phyloP scores from a whole-genome alignment of 2,888 invertebrate species.

The Dioctria rufipes region DNA sequence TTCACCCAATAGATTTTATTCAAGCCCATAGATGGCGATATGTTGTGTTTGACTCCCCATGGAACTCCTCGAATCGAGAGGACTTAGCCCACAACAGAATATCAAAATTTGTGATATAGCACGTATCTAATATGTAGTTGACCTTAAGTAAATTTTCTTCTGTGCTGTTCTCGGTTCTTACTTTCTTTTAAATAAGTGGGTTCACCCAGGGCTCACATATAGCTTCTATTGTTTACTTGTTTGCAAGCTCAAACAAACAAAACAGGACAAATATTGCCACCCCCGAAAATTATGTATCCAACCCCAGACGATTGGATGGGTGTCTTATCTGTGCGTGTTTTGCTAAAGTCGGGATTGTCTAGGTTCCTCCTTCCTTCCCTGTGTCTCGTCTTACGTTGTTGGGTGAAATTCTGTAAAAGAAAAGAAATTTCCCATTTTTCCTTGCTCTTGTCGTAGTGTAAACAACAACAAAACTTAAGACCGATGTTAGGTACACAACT shows the following conservation, averaged over 20 bases:
- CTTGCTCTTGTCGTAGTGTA: not conserved
- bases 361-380: not conserved
- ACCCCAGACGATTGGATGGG: conserved; percentile 12
- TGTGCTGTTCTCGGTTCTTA: conserved; percentile 39
- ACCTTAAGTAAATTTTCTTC: conserved; percentile 59
- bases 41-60: conserved; percentile 1
- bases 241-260: conserved; percentile 58
- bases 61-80: not conserved
- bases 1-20: not conserved
- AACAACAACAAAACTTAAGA: not conserved
- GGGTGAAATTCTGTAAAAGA: not conserved
- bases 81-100: conserved; percentile 38
- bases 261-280: conserved; percentile 52
- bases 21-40: conserved; percentile 8
- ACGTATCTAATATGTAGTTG: conserved; percentile 60
- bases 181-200: conserved; percentile 51
- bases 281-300: conserved; percentile 46
- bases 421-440: conserved; percentile 31
- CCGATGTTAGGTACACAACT: not conserved
- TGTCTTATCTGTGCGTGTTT: conserved; percentile 30
- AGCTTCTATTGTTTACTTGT: conserved; percentile 57
- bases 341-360: not conserved
- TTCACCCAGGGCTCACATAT: conserved; percentile 55
- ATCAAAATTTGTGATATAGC: conserved; percentile 59
- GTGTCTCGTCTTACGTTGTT: not conserved